Percentiles rank a stretch among this genome's conserved stretches.
These are phyloP conservation scores for Ginglymostoma cirratum DNA, from an alignment of 2,113 vertebrate genomes.

Conservation along the genomic window DNA sequence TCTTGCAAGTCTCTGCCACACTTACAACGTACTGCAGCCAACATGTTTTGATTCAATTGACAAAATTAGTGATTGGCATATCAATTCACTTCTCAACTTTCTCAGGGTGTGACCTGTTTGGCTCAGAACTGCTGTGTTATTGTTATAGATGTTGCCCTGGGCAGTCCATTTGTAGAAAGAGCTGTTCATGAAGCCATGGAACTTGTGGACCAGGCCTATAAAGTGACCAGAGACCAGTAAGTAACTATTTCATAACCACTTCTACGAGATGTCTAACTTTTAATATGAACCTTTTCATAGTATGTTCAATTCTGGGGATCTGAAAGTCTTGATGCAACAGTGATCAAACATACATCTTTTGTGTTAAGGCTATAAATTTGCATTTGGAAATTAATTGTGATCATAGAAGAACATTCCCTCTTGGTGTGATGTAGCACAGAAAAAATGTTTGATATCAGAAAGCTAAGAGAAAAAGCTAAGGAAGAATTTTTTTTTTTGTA, in stretches of 20 bases:
- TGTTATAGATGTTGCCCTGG: slow-evolving; percentile 41
- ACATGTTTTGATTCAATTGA: background rate
- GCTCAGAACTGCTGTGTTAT: background rate
- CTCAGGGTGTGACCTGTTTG: background rate
- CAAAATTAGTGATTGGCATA: background rate
- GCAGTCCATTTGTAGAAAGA: slow-evolving; percentile 50
- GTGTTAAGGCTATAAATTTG: background rate
- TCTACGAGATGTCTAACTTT: background rate
- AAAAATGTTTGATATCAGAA: background rate
- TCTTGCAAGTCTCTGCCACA: background rate
- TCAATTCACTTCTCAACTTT: background rate
- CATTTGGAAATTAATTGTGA: background rate
- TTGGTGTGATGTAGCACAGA: background rate
- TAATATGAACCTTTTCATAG: background rate
- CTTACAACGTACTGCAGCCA: background rate
- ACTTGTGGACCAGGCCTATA: slow-evolving; percentile 71
- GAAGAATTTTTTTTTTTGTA: background rate
- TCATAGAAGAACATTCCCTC: background rate
- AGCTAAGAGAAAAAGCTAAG: background rate
- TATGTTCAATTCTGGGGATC: background rate
- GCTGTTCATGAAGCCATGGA: slow-evolving; percentile 64
- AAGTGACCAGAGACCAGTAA: slow-evolving; percentile 56
- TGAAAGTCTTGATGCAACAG: background rate
- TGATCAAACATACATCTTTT: background rate
- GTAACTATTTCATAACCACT: background rate